phyloP scores from a whole-genome alignment of 2,888 invertebrate genomes.

The Argyresthia goedartella region DNA sequence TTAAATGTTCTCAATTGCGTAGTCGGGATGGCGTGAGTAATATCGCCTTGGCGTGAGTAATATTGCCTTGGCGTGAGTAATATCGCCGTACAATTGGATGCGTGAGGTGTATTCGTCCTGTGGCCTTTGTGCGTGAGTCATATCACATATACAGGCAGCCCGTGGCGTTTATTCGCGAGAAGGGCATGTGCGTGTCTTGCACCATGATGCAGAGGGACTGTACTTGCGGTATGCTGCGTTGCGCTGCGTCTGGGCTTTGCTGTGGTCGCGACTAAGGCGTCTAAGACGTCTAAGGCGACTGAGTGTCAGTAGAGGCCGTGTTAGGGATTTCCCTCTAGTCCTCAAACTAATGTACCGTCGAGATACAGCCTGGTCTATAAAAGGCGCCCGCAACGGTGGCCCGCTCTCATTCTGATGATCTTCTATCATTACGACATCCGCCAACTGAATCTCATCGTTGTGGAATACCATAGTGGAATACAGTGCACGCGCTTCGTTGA shows the following conservation, averaged over 20 bases:
- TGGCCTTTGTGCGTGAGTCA: too few species aligned
- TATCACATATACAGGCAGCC: neutral
- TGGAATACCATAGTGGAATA: too few species aligned
- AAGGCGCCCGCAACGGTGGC: neutral
- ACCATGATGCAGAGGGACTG: neutral
- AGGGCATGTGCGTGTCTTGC: neutral
- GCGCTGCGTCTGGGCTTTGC: neutral
- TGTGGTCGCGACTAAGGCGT: neutral
- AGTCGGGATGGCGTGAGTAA: neutral
- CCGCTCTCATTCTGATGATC: neutral
- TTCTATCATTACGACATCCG: too few species aligned
- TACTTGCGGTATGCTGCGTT: neutral
- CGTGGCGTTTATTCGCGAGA: neutral
- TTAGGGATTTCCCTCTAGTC: neutral
- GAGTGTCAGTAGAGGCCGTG: neutral
- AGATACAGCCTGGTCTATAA: neutral
- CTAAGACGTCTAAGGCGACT: neutral
- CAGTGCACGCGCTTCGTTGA: too few species aligned
- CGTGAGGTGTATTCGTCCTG: too few species aligned
- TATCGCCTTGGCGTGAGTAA: too few species aligned
- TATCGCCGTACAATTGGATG: too few species aligned
- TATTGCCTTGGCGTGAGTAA: too few species aligned
- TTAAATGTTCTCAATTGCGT: too few species aligned
- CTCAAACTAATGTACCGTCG: neutral
- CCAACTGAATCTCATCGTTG: too few species aligned